Conservation (phyloP, 1,140 invertebrate genomes). For the Proales similis region DNA sequence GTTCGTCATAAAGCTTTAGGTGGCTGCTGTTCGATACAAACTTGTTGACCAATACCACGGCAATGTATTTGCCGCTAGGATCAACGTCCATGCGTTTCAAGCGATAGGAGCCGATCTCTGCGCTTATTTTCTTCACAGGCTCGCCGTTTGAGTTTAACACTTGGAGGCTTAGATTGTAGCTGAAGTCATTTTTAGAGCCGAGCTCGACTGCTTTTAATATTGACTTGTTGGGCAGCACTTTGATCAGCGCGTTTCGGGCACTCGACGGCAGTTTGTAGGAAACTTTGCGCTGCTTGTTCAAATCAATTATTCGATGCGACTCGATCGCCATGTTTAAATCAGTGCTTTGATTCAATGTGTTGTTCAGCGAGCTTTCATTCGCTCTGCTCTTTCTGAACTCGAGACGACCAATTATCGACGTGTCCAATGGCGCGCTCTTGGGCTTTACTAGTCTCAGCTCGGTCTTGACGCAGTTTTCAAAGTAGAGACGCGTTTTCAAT, state of each 20-base stretch:
- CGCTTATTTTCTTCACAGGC: slow-evolving; percentile 1
- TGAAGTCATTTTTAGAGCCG: slow-evolving; percentile 15
- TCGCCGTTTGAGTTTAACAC: not conserved
- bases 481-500: no score
- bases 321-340: not conserved
- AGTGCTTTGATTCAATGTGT: not conserved
- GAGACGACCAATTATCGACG: slow-evolving; percentile 13
- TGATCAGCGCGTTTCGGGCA: slow-evolving; percentile 11
- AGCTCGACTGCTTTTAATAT: not conserved
- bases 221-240: not conserved
- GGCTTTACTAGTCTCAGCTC: no score
- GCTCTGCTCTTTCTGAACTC: not conserved
- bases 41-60: slow-evolving; percentile 4
- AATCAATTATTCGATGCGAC: not conserved
- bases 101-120: slow-evolving; percentile 10
- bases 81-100: slow-evolving; percentile 11
- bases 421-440: no score
- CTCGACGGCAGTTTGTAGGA: slow-evolving; percentile 26
- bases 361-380: not conserved
- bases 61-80: slow-evolving; percentile 5
- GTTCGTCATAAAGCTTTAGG: slow-evolving; percentile 23
- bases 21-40: not conserved
- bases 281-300: not conserved
- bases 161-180: slow-evolving; percentile 14
- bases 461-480: no score